Percentiles rank a stretch among this genome's conserved stretches.
Evolutionary conservation across 2,113 vertebrate species (phyloP).

Genomic region (Riparia riparia): DNA sequence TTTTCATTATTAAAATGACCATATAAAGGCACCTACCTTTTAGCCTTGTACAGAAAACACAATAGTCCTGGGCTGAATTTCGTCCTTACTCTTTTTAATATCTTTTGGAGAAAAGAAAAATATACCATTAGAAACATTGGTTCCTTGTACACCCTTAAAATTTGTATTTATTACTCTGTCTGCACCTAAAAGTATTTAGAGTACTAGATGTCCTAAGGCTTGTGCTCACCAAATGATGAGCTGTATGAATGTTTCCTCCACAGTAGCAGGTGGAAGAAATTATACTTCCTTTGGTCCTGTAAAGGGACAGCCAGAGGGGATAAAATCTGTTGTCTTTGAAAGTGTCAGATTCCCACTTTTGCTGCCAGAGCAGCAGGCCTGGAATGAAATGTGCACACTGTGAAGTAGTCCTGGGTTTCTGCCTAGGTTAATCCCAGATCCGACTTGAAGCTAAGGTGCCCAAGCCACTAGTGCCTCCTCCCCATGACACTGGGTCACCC

Average conservation of each 20-base stretch:
- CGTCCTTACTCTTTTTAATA: not conserved
- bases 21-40: not conserved
- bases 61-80: not conserved
- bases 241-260: not conserved
- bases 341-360: not conserved
- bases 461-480: not conserved
- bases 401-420: not conserved
- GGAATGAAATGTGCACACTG: not conserved
- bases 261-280: not conserved
- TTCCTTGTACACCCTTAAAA: not conserved
- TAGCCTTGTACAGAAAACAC: not conserved
- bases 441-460: not conserved
- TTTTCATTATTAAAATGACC: not conserved
- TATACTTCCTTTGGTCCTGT: not conserved
- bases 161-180: not conserved
- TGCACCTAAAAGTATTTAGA: not conserved
- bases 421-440: not conserved
- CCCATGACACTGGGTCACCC: accelerated
- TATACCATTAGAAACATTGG: accelerated
- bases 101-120: not conserved
- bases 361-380: not conserved
- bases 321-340: not conserved
- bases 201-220: not conserved
- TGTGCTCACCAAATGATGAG: not conserved
- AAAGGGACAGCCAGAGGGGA: not conserved